Evolutionary conservation across 2,797 vertebrate species (phyloP).

Genomic region (Thunnus albacares): DNA sequence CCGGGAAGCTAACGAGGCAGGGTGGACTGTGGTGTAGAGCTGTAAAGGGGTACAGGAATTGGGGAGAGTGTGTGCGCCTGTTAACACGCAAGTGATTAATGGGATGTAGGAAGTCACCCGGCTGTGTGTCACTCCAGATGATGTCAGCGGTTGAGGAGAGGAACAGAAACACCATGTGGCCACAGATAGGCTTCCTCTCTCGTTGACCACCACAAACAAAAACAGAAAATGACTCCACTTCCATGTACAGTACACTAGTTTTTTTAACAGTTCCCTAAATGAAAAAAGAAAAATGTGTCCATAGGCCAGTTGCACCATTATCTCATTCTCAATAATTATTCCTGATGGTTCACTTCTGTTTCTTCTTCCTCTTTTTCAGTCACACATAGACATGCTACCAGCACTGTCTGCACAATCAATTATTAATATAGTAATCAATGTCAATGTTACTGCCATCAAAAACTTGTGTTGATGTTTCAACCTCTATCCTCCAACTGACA

Average conservation of each 20-base stretch:
- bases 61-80: conserved; percentile 58
- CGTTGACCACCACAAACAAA: conserved; percentile 32
- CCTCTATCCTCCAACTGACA: neutral
- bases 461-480: neutral
- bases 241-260: conserved; percentile 18
- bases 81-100: conserved; percentile 78
- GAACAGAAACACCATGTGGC: conserved; percentile 79
- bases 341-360: conserved; percentile 7
- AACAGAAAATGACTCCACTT: neutral
- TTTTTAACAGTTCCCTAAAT: conserved; percentile 47
- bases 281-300: neutral
- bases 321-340: conserved; percentile 22
- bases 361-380: conserved; percentile 31
- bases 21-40: conserved; percentile 65
- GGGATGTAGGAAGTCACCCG: conserved; percentile 75
- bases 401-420: neutral
- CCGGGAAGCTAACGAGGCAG: conserved; percentile 54
- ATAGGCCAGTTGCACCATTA: neutral
- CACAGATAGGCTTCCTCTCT: conserved; percentile 79
- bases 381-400: neutral
- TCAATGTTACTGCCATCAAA: neutral
- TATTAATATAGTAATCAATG: neutral
- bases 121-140: conserved; percentile 75
- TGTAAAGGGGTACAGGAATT: conserved; percentile 70
- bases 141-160: conserved; percentile 77